Evolutionary conservation across 2,888 invertebrate species (phyloP).

Genomic region (Piscicola geometra): DNA sequence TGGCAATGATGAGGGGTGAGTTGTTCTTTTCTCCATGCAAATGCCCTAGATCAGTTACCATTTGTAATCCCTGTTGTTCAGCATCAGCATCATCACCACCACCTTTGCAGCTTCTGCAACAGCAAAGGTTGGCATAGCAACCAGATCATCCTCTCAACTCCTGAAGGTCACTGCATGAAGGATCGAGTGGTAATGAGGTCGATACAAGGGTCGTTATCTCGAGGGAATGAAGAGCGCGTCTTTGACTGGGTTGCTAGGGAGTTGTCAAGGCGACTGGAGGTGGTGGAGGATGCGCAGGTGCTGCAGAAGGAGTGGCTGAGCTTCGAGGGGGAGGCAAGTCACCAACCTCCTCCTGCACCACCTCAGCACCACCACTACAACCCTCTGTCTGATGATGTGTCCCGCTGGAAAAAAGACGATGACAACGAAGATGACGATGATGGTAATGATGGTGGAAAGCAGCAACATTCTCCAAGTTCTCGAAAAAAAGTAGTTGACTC

Average conservation of each 20-base stretch:
- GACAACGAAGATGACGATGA: not conserved
- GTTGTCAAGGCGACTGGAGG: conserved; percentile 47
- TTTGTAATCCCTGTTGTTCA: too few species aligned
- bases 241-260: conserved; percentile 58
- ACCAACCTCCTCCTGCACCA: too few species aligned
- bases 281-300: not conserved
- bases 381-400: too few species aligned
- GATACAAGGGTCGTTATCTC: conserved; percentile 48
- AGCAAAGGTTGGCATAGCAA: conserved; percentile 58
- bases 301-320: not conserved
- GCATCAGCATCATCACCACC: too few species aligned
- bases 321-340: too few species aligned
- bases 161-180: conserved; percentile 57
- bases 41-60: too few species aligned
- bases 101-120: conserved; percentile 55
- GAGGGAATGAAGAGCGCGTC: conserved; percentile 49
- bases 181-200: conserved; percentile 56
- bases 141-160: conserved; percentile 58
- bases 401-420: too few species aligned
- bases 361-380: too few species aligned
- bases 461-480: not conserved
- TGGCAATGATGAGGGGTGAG: conserved; percentile 56
- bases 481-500: too few species aligned
- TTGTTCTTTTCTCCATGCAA: not conserved
- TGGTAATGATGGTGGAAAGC: not conserved